Percentiles rank a stretch among this genome's conserved stretches.
Evolutionary conservation across 2,888 invertebrate species (phyloP).

Genomic region (Tuberolachnus salignus): DNA sequence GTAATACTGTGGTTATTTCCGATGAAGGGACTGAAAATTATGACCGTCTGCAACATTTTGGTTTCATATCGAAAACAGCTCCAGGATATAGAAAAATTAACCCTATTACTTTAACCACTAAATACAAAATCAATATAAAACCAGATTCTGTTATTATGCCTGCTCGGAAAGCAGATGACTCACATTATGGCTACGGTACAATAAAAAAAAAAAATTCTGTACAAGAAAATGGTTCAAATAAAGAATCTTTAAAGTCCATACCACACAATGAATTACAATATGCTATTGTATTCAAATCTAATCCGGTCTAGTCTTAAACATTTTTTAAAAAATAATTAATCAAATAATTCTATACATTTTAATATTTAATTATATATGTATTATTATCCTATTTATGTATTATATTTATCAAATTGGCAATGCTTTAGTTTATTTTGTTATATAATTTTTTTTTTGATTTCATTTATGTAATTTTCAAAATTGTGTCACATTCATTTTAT

Average conservation of each 20-base stretch:
- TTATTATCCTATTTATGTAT: constrained; percentile 8
- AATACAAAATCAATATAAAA: constrained; percentile 34
- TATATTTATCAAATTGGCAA: not conserved
- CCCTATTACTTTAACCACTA: constrained; percentile 63
- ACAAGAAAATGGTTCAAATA: constrained; percentile 43
- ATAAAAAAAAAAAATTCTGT: constrained; percentile 68
- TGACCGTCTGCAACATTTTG: constrained; percentile 81
- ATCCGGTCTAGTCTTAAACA: constrained; percentile 70
- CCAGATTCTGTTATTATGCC: constrained; percentile 66
- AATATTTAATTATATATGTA: constrained; percentile 3
- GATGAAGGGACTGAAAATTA: constrained; percentile 67
- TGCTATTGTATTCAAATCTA: constrained; percentile 83
- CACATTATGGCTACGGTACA: constrained; percentile 79
- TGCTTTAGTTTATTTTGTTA: constrained; percentile 12
- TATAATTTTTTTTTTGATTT: constrained; percentile 8
- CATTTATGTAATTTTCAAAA: constrained; percentile 18
- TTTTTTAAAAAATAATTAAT: not conserved
- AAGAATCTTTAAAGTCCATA: constrained; percentile 68
- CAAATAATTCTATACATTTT: not conserved
- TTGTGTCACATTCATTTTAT: not conserved
- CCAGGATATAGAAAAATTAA: constrained; percentile 73
- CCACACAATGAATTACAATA: constrained; percentile 77
- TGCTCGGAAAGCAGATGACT: constrained; percentile 78
- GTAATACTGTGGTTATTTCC: constrained; percentile 44
- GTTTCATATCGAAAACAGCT: constrained; percentile 75